These are phyloP conservation scores for Gymnogyps californianus DNA, from an alignment of 2,113 vertebrate genomes.

Conservation along the genomic window DNA sequence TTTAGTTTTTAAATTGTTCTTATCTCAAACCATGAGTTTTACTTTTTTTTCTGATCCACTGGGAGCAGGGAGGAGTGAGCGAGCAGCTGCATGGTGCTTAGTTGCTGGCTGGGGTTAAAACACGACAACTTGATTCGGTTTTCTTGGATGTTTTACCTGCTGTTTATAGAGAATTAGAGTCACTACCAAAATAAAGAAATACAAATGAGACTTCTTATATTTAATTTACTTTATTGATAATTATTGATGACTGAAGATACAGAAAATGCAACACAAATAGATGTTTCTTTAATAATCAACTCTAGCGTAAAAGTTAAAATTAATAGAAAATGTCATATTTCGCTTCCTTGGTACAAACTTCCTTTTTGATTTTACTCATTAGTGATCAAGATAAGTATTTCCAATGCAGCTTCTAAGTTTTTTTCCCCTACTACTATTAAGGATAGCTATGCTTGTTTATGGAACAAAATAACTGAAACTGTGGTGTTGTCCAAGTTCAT, in stretches of 20 bases:
- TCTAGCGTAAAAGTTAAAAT: background rate
- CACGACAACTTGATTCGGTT: background rate
- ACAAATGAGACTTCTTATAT: background rate
- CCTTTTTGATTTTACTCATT: background rate
- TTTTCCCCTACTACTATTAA: background rate
- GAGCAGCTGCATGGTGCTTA: no score
- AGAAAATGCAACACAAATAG: background rate
- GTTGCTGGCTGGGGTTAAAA: no score
- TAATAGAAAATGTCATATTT: background rate
- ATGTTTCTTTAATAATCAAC: background rate
- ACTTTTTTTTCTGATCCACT: no score
- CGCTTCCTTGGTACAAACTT: background rate
- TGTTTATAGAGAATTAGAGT: background rate
- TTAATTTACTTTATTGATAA: background rate
- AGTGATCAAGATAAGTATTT: background rate
- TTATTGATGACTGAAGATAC: background rate
- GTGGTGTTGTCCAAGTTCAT: background rate
- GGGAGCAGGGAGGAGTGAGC: no score
- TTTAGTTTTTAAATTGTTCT: no score
- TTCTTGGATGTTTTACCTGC: background rate
- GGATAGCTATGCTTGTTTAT: background rate
- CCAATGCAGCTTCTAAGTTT: background rate
- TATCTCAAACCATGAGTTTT: no score
- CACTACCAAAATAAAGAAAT: background rate
- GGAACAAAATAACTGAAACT: background rate